A percentile compares a stretch with the other conserved stretches of the same genome.
Evolutionary conservation across 2,113 vertebrate genomes (phyloP).

Genomic region (Nothocercus julius): DNA sequence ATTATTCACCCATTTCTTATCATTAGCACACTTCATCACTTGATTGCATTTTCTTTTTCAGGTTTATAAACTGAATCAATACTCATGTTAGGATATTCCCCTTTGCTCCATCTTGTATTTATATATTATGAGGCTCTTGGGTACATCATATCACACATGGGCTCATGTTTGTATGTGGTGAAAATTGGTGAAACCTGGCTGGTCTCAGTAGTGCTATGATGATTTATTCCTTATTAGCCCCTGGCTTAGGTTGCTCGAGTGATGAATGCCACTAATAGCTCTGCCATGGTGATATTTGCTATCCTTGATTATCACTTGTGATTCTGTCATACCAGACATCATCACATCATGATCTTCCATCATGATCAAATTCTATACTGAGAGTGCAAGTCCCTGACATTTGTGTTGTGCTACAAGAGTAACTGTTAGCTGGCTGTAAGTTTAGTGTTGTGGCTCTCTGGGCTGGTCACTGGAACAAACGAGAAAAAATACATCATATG

Average conservation of each 20-base stretch:
- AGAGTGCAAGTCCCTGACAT: neutral
- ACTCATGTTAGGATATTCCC: neutral
- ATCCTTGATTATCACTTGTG: neutral
- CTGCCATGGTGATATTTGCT: neutral
- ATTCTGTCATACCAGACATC: neutral
- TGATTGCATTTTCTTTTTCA: constrained; percentile 29
- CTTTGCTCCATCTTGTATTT: neutral
- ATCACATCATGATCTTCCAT: neutral
- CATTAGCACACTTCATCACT: constrained; percentile 53
- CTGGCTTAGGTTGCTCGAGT: neutral
- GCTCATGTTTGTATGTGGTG: neutral
- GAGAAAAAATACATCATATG: neutral
- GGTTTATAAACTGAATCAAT: constrained; percentile 70
- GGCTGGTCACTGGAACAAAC: neutral
- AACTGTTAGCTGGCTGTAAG: neutral
- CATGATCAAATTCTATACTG: neutral
- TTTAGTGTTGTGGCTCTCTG: neutral
- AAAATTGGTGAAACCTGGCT: neutral
- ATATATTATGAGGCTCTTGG: neutral
- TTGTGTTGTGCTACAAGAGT: neutral
- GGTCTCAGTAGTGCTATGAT: neutral
- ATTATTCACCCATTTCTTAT: constrained; percentile 1
- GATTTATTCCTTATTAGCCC: neutral
- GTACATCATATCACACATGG: neutral
- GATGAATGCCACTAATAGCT: neutral